Percentiles rank a stretch among this genome's conserved stretches.
Evolutionary conservation across 1,140 invertebrate species (phyloP).

Genomic region (Drosophila fuyamai): DNA sequence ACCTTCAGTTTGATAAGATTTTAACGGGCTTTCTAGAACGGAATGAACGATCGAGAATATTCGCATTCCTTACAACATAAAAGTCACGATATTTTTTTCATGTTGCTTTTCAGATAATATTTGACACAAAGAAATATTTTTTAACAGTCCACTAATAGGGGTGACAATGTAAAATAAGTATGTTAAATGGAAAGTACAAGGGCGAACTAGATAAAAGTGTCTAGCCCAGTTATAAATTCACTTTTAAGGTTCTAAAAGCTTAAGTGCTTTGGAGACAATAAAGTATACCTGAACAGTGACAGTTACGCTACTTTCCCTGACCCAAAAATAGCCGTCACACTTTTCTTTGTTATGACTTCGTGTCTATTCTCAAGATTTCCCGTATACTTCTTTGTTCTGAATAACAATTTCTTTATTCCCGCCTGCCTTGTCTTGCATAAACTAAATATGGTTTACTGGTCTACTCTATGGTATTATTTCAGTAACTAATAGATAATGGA

Average conservation of each 20-base stretch:
- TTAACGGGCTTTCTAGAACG: slow-evolving; percentile 4
- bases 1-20: slow-evolving; percentile 32
- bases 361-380: slow-evolving; percentile 4
- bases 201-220: slow-evolving; percentile 1
- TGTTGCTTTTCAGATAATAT: not conserved
- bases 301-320: slow-evolving; percentile 49
- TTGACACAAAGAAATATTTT: not conserved
- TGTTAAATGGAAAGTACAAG: slow-evolving; percentile 36
- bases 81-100: slow-evolving; percentile 4
- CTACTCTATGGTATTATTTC: slow-evolving; percentile 4
- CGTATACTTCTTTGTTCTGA: slow-evolving; percentile 10
- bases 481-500: not conserved
- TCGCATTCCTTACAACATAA: slow-evolving; percentile 9
- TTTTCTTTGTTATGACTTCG: slow-evolving; percentile 34
- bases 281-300: slow-evolving; percentile 33
- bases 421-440: not conserved
- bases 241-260: slow-evolving; percentile 37
- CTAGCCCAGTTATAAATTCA: slow-evolving; percentile 38
- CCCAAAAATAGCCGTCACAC: slow-evolving; percentile 35
- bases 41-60: slow-evolving; percentile 34
- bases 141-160: not conserved
- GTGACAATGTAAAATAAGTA: slow-evolving; percentile 3
- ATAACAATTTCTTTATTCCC: slow-evolving; percentile 6
- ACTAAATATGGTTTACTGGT: slow-evolving; percentile 5
- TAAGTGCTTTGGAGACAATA: slow-evolving; percentile 14